A percentile compares a stretch with the other conserved stretches of the same genome.
Conservation (phyloP, 2,113 vertebrate species). For the Pedionomus torquatus region DNA sequence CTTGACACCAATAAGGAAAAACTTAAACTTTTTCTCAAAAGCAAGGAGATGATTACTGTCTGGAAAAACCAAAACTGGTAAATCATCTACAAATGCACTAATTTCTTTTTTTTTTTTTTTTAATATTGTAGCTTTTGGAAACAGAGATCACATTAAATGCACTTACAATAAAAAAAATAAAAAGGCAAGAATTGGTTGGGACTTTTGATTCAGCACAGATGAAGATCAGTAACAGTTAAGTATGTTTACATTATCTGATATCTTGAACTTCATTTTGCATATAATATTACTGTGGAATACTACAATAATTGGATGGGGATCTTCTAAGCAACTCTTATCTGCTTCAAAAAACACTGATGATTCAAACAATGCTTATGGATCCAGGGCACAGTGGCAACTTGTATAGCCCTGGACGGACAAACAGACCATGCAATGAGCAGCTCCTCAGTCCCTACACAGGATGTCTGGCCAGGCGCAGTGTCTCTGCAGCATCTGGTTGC, state of each 20-base stretch:
- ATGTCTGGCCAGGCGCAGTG: not conserved
- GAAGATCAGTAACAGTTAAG: not conserved
- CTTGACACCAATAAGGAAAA: not conserved
- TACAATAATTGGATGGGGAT: not conserved
- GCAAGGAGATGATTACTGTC: not conserved
- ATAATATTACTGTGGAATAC: not conserved
- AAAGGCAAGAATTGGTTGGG: not conserved
- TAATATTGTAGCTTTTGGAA: not conserved
- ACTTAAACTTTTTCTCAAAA: not conserved
- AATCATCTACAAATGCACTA: not conserved
- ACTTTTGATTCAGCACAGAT: not conserved
- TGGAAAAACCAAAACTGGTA: not conserved
- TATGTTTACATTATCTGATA: not conserved
- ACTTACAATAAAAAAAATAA: not conserved
- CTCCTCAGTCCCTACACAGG: not conserved
- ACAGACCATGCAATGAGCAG: accelerated
- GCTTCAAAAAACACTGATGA: not conserved
- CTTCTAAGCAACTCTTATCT: not conserved
- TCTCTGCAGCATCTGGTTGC: not conserved
- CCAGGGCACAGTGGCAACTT: not conserved
- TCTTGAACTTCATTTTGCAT: not conserved
- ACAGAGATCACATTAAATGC: not conserved
- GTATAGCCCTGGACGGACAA: not conserved
- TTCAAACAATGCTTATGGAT: not conserved
- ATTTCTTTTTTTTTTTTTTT: not conserved